A percentile compares a stretch with the other conserved stretches of the same genome.
phyloP scores from a whole-genome alignment of 2,797 vertebrate species.

The Hippopotamyrus pictus region DNA sequence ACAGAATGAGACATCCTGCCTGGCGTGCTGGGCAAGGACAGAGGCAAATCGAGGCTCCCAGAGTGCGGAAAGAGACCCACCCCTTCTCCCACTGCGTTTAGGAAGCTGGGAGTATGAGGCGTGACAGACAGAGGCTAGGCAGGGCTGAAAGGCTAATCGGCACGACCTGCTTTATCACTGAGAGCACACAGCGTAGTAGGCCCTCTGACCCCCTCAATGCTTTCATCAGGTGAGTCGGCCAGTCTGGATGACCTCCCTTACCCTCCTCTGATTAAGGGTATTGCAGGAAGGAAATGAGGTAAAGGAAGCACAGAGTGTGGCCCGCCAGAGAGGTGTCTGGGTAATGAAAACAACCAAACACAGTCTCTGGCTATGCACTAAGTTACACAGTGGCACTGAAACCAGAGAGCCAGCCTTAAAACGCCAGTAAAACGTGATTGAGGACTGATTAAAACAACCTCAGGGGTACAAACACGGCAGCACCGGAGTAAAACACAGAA shows the following conservation, averaged over 20 bases:
- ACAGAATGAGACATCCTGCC: not conserved
- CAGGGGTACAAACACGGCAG: not conserved
- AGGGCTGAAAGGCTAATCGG: not conserved
- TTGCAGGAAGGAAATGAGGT: not conserved
- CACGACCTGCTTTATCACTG: not conserved
- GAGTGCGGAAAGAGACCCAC: not conserved
- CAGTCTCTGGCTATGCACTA: not conserved
- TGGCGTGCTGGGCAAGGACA: not conserved
- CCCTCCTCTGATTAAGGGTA: not conserved
- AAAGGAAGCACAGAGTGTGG: not conserved
- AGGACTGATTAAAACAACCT: not conserved
- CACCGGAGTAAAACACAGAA: not conserved
- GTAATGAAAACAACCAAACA: not conserved
- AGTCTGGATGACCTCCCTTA: not conserved
- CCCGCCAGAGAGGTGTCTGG: not conserved
- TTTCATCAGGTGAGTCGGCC: not conserved
- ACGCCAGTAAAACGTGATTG: not conserved
- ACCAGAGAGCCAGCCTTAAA: not conserved
- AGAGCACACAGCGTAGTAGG: not conserved
- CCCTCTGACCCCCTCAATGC: not conserved
- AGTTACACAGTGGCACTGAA: not conserved
- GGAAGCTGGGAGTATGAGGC: not conserved
- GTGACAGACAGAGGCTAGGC: not conserved
- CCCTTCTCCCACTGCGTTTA: not conserved
- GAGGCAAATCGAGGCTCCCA: not conserved